A percentile compares a stretch with the other conserved stretches of the same genome.
phyloP scores from a whole-genome alignment of 2,113 vertebrate species.

The Columba livia region DNA sequence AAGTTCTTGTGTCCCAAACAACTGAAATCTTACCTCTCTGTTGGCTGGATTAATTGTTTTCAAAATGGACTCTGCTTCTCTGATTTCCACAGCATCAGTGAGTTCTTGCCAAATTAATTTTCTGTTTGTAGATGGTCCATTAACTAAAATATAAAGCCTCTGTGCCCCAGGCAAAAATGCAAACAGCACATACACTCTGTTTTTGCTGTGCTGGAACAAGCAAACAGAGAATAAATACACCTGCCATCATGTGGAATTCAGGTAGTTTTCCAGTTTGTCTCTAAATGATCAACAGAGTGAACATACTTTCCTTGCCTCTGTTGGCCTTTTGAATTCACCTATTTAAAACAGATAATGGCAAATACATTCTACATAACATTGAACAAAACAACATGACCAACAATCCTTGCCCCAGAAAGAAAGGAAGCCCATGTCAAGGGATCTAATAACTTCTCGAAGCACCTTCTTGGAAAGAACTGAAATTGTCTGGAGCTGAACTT shows the following conservation, averaged over 20 bases:
- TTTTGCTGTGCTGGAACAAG: slow-evolving; percentile 33
- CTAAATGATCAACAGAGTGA: neutral
- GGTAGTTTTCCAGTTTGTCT: slow-evolving; percentile 34
- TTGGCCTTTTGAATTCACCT: neutral
- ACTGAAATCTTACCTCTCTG: slow-evolving; percentile 33
- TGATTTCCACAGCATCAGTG: slow-evolving; percentile 40
- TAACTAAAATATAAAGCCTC: slow-evolving; percentile 47
- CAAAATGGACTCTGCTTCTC: slow-evolving; percentile 29
- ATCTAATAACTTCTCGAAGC: neutral
- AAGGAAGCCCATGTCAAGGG: neutral
- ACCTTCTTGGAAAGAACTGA: neutral
- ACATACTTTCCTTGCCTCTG: neutral
- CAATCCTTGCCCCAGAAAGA: neutral
- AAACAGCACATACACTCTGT: neutral
- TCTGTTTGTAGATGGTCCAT: slow-evolving; percentile 61
- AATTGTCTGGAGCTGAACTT: neutral
- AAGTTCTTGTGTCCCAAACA: neutral
- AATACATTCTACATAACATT: neutral
- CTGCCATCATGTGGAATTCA: slow-evolving; percentile 17
- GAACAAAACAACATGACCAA: neutral
- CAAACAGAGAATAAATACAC: slow-evolving; percentile 34
- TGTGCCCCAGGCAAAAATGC: slow-evolving; percentile 44
- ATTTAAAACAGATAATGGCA: neutral
- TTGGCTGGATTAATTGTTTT: slow-evolving; percentile 55
- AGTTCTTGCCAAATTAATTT: slow-evolving; percentile 70